Evolutionary conservation across 2,797 vertebrate genomes (phyloP).

Genomic region (Neosalanx taihuensis): DNA sequence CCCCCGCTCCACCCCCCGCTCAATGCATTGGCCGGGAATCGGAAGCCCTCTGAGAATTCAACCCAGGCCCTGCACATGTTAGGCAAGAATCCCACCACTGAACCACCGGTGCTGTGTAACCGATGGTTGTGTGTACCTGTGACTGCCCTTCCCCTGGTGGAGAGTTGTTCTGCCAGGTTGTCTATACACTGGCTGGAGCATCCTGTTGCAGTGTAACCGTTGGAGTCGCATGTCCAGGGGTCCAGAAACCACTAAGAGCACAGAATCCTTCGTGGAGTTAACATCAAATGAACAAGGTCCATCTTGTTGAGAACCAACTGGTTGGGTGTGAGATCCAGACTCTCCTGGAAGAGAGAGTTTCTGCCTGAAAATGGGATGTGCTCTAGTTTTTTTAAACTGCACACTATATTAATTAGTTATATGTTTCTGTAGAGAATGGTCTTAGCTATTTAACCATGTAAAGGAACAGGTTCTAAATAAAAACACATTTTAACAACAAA

Average conservation of each 20-base stretch:
- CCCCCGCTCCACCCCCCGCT: too few relatives aligned
- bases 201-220: slow-evolving; percentile 79
- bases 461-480: too few relatives aligned
- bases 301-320: slow-evolving; percentile 91
- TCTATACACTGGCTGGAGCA: slow-evolving; percentile 82
- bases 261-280: slow-evolving; percentile 72
- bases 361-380: slow-evolving; percentile 92
- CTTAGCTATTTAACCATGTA: too few relatives aligned
- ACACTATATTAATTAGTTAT: too few relatives aligned
- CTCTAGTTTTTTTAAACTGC: slow-evolving; percentile 39
- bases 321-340: slow-evolving; percentile 83
- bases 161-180: slow-evolving; percentile 83
- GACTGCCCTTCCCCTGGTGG: slow-evolving; percentile 56
- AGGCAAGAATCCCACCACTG: too few relatives aligned
- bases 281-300: slow-evolving; percentile 68
- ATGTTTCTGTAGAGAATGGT: too few relatives aligned
- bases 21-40: too few relatives aligned
- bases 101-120: too few relatives aligned
- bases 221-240: slow-evolving; percentile 86
- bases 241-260: slow-evolving; percentile 85
- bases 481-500: too few relatives aligned
- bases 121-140: slow-evolving; percentile 64
- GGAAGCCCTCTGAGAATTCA: too few relatives aligned
- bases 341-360: slow-evolving; percentile 85
- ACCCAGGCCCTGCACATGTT: too few relatives aligned